These are phyloP conservation scores for Prionailurus bengalensis DNA, from an alignment of 2,113 vertebrate species.

Conservation along the genomic window DNA sequence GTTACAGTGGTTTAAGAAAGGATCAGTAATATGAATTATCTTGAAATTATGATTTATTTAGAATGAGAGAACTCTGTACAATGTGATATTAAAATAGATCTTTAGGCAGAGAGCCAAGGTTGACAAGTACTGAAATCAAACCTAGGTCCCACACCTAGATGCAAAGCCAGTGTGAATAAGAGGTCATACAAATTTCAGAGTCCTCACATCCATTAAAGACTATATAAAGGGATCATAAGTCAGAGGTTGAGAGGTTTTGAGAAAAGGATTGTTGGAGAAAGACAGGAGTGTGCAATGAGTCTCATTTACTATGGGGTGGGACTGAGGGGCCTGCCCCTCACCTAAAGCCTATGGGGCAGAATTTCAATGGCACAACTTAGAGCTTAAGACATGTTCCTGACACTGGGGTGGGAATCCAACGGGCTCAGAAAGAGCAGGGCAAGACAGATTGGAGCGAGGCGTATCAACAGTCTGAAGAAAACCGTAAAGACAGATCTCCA, in stretches of 20 bases:
- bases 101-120: background rate
- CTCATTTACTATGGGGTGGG: background rate
- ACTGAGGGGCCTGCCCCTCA: background rate
- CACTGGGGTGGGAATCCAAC: background rate
- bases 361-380: background rate
- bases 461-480: background rate
- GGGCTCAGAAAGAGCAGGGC: background rate
- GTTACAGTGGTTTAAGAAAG: background rate
- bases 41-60: background rate
- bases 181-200: background rate
- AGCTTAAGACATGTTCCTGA: background rate
- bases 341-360: background rate
- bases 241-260: background rate
- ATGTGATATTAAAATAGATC: background rate
- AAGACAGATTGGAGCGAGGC: background rate
- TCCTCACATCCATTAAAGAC: background rate
- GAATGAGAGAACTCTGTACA: background rate
- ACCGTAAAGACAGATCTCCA: background rate
- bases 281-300: background rate
- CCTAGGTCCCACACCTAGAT: background rate
- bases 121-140: background rate
- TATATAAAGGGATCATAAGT: background rate
- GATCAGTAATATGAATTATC: background rate
- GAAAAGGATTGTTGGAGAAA: background rate
- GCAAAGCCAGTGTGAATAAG: background rate